Conservation (phyloP, 2,113 vertebrate species). For the Engystomops pustulosus region DNA sequence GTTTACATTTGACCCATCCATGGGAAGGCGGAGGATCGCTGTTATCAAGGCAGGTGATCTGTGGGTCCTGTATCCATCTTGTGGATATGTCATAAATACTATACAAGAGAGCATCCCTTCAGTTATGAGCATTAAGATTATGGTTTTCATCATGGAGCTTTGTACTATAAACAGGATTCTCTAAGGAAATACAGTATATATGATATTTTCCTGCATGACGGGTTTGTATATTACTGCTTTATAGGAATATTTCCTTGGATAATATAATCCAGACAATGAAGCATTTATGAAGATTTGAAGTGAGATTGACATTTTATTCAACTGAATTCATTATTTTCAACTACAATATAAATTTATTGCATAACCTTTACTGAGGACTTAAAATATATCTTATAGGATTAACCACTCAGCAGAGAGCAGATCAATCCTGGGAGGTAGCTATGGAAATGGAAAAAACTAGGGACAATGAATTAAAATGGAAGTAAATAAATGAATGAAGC, state of each 20-base stretch:
- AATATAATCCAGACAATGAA: background rate
- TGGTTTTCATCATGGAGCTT: too few relatives aligned
- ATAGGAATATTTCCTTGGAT: background rate
- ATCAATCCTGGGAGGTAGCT: background rate
- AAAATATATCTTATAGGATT: constrained; percentile 19
- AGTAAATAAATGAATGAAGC: background rate
- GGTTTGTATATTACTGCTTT: background rate
- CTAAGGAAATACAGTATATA: background rate
- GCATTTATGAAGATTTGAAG: background rate
- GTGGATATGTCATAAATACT: background rate
- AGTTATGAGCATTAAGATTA: background rate
- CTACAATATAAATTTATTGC: background rate
- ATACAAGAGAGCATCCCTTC: too few relatives aligned
- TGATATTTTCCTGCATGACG: background rate
- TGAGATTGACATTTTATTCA: constrained; percentile 12
- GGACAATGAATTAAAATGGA: too few relatives aligned
- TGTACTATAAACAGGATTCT: background rate
- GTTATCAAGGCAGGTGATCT: too few relatives aligned
- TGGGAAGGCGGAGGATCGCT: too few relatives aligned
- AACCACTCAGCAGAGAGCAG: background rate
- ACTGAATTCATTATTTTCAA: background rate
- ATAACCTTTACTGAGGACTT: constrained; percentile 19
- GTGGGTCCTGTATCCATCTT: too few relatives aligned
- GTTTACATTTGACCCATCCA: too few relatives aligned
- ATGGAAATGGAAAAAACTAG: background rate